phyloP scores from a whole-genome alignment of 2,888 invertebrate species.

The Spodoptera littoralis region DNA sequence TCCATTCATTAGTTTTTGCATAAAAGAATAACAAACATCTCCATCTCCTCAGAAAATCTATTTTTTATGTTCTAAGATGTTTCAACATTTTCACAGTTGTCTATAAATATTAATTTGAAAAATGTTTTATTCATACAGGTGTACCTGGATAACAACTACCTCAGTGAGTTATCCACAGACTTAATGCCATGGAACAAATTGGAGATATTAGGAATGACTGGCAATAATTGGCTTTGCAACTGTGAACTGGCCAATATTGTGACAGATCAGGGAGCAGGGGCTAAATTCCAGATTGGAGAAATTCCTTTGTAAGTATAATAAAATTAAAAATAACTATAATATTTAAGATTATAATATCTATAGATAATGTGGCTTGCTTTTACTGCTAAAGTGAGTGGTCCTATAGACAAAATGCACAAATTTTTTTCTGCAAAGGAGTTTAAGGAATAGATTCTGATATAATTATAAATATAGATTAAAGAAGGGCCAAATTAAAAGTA shows the following conservation, averaged over 20 bases:
- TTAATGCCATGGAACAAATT: slow-evolving; percentile 88
- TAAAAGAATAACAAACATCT: too few species aligned
- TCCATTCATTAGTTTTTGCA: too few species aligned
- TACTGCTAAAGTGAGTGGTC: too few species aligned
- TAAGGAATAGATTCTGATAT: too few species aligned
- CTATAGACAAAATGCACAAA: too few species aligned
- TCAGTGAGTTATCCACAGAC: slow-evolving; percentile 87
- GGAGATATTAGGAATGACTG: slow-evolving; percentile 87
- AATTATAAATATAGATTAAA: too few species aligned
- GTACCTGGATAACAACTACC: slow-evolving; percentile 90
- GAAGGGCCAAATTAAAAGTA: too few species aligned
- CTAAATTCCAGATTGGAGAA: slow-evolving; percentile 77
- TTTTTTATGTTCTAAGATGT: background rate
- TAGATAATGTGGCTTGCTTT: too few species aligned
- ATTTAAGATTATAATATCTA: too few species aligned
- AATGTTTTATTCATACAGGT: slow-evolving; percentile 75
- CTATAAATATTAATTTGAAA: slow-evolving; percentile 25
- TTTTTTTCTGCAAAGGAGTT: too few species aligned
- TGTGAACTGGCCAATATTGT: slow-evolving; percentile 87
- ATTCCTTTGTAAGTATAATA: slow-evolving; percentile 78
- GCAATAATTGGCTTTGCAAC: slow-evolving; percentile 91
- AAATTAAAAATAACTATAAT: too few species aligned
- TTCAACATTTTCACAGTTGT: background rate
- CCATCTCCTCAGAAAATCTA: too few species aligned
- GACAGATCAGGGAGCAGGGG: slow-evolving; percentile 76